Conservation (phyloP, 30 jellyfish, hydroid and myxozoan genomes). For the Hydra vulgaris region DNA sequence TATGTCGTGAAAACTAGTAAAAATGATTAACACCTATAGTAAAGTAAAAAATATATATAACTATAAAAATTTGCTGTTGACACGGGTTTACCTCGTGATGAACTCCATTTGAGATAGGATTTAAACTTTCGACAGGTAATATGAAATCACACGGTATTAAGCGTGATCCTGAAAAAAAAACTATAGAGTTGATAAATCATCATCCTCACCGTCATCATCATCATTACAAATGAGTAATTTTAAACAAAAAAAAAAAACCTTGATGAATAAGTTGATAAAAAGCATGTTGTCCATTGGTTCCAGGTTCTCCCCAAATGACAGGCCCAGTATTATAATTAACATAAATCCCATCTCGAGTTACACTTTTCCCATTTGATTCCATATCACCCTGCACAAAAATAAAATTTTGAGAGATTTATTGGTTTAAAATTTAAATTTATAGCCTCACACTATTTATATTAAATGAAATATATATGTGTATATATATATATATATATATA, state of each 20-base stretch:
- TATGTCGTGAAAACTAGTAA: no score
- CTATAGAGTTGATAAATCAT: not conserved
- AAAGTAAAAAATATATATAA: no score
- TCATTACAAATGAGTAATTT: no score
- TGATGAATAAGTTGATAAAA: slow-evolving; percentile 96
- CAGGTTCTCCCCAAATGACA: slow-evolving; percentile 99
- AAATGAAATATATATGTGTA: not conserved
- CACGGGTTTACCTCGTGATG: slow-evolving; percentile 80
- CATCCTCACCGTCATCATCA: no score
- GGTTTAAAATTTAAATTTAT: no score
- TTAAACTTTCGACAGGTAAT: slow-evolving; percentile 74
- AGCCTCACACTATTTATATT: no score
- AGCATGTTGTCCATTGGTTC: slow-evolving; percentile 99
- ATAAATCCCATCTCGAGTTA: slow-evolving; percentile 61
- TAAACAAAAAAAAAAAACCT: slow-evolving; percentile 35
- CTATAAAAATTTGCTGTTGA: not conserved
- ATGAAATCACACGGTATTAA: slow-evolving; percentile 89
- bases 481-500: not conserved
- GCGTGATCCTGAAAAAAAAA: slow-evolving; percentile 39
- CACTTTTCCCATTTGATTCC: slow-evolving; percentile 98
- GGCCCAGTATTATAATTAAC: slow-evolving; percentile 93
- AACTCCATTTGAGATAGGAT: slow-evolving; percentile 65
- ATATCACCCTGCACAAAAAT: slow-evolving; percentile 65
- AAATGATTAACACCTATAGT: no score
- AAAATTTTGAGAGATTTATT: no score